Evolutionary conservation across 2,113 vertebrate species (phyloP).

Genomic region (Myiozetetes cayanensis): DNA sequence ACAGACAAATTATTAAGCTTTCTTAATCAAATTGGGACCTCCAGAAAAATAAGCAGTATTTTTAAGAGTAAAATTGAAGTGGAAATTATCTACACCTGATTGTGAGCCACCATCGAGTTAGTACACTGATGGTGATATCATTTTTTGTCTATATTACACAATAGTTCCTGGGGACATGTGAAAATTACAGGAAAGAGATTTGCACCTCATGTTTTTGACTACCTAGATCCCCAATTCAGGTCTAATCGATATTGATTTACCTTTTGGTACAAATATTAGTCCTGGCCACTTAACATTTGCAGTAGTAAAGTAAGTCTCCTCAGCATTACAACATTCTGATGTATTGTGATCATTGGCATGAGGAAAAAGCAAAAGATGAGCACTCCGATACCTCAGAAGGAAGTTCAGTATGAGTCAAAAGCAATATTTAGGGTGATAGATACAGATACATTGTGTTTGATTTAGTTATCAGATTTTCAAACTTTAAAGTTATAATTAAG

Average conservation of each 20-base stretch:
- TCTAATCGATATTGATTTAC: background rate
- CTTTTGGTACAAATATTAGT: background rate
- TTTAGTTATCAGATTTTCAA: background rate
- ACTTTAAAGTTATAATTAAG: background rate
- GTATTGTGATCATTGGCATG: background rate
- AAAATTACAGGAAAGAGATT: background rate
- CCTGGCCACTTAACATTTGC: background rate
- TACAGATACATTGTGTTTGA: background rate
- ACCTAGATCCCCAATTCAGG: background rate
- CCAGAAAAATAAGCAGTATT: background rate
- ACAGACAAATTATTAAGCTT: background rate
- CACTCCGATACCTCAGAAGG: background rate
- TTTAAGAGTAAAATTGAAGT: background rate
- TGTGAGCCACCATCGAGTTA: background rate
- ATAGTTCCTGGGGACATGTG: background rate
- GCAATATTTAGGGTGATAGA: background rate
- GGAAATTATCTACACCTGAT: background rate
- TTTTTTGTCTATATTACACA: background rate
- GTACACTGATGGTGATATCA: background rate
- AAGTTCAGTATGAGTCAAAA: background rate
- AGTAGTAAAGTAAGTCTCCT: background rate
- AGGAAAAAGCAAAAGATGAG: background rate
- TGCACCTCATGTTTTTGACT: accelerated
- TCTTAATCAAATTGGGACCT: background rate
- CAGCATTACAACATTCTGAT: accelerated